These are phyloP conservation scores for Cylindroiulus punctatus DNA, from an alignment of 2,888 invertebrate species.

Conservation along the genomic window DNA sequence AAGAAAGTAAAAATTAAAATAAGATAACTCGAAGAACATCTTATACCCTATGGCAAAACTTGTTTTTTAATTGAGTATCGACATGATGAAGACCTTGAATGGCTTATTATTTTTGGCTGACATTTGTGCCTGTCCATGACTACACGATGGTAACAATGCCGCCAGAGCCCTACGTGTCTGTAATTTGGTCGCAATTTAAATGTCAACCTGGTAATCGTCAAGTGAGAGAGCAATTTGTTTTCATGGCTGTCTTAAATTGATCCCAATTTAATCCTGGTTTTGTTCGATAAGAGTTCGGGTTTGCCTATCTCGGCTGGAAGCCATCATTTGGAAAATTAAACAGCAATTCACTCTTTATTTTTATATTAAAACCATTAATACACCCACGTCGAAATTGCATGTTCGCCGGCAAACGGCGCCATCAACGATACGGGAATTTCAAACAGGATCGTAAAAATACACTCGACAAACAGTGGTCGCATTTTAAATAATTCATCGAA, in stretches of 20 bases:
- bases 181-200: neutral
- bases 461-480: neutral
- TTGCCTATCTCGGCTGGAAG: neutral
- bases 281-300: neutral
- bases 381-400: neutral
- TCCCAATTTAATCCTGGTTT: neutral
- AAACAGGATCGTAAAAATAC: neutral
- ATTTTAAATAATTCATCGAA: neutral
- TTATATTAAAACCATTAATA: neutral
- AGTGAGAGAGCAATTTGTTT: neutral
- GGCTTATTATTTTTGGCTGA: too few species aligned
- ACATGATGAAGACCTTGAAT: too few species aligned
- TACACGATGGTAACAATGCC: too few species aligned
- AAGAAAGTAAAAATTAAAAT: too few species aligned
- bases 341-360: neutral
- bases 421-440: neutral
- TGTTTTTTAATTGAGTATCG: too few species aligned
- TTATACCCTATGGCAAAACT: too few species aligned
- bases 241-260: neutral
- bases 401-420: neutral
- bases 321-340: neutral
- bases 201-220: slow-evolving; percentile 1
- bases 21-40: too few species aligned
- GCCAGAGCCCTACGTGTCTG: neutral
- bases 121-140: too few species aligned